A percentile compares a stretch with the other conserved stretches of the same genome.
Evolutionary conservation across 2,113 vertebrate species (phyloP).

Genomic region (Ageneiosus marmoratus): DNA sequence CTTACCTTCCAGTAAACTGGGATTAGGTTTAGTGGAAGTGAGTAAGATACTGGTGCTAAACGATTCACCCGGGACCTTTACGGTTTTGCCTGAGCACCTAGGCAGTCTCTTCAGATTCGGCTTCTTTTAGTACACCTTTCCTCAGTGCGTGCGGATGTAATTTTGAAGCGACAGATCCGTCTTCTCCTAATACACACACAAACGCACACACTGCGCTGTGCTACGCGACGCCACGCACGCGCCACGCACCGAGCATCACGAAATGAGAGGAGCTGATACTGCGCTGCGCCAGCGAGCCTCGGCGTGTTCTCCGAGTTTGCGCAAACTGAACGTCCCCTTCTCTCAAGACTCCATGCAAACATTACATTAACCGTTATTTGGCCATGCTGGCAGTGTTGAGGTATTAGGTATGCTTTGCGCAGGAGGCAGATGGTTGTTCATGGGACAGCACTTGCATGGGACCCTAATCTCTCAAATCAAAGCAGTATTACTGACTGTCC

Average conservation of each 20-base stretch:
- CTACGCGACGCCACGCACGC: slow-evolving; percentile 68
- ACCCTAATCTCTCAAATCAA: neutral
- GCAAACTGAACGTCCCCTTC: slow-evolving; percentile 46
- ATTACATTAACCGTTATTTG: slow-evolving; percentile 24
- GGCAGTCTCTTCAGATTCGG: slow-evolving; percentile 40
- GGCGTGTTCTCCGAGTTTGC: slow-evolving; percentile 48
- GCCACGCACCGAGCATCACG: slow-evolving; percentile 74
- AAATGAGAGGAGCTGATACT: slow-evolving; percentile 58
- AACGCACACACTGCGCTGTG: slow-evolving; percentile 32
- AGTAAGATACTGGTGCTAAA: slow-evolving; percentile 61
- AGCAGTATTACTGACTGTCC: neutral
- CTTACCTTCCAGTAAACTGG: slow-evolving; percentile 70
- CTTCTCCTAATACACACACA: slow-evolving; percentile 39
- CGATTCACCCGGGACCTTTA: slow-evolving; percentile 20
- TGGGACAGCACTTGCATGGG: slow-evolving; percentile 14
- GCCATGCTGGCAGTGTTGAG: slow-evolving; percentile 24
- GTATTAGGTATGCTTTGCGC: slow-evolving; percentile 1
- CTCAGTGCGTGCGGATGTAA: slow-evolving; percentile 52
- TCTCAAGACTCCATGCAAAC: slow-evolving; percentile 45
- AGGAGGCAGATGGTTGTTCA: neutral
- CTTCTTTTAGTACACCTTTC: slow-evolving; percentile 38
- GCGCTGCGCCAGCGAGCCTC: slow-evolving; percentile 45
- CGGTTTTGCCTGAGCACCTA: slow-evolving; percentile 33
- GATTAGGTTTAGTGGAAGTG: slow-evolving; percentile 60
- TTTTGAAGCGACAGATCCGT: slow-evolving; percentile 71